Evolutionary conservation across 2,113 vertebrate genomes (phyloP), one percentile per base, ranked within the genome.

Genomic region (Gymnobelideus leadbeateri): DNA sequence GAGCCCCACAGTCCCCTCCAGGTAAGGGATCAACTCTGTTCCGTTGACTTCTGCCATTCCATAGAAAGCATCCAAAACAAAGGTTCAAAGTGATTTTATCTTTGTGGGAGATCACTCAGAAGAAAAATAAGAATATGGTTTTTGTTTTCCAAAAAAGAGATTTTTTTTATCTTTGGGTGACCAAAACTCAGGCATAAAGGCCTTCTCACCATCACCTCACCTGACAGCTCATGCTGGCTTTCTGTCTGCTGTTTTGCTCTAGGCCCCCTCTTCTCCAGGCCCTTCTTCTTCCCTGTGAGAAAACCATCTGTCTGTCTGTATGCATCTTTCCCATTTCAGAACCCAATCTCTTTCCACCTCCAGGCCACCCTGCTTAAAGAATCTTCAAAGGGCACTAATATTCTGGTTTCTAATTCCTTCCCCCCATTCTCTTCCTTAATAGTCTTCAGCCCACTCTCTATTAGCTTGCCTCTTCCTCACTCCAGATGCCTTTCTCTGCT

Each of bases 71-170:
- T 26, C 89, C 47, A 96, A 94, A 93, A 50, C 43, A 95, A 25
- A 92, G 43, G 10, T 50, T 96, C 47, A 92, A 91, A 92, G n/a
- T 25, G 16, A 21, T 28, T 77, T 92, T 51, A 68, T 77, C 94
- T 94, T 96, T 37, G 61, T 61, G n/a, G 26, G 93, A 51, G 31
- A 51, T 89, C 46, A 49, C 12, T 90, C 43, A 93, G 0, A 96
- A 90, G 55, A 24, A 37, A 89, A 93, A 91, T 0, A 61, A 90
- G 16, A 91, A 51, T 46, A 24, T 93, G 12, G 1, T 46, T 3
- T 92, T 84, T 89, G 91, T 95, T 53, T 23, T n/a, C 51, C 92
- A 43, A 61, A 96, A 97, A 91, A 52, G 52, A 93, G 61, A 89
- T 92, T 28, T 6, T 7, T 90, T 19, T 49, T 26, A 50, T 55